Conservation (phyloP, 64 coral and sea anemone genomes). For the Porites australiensis region DNA sequence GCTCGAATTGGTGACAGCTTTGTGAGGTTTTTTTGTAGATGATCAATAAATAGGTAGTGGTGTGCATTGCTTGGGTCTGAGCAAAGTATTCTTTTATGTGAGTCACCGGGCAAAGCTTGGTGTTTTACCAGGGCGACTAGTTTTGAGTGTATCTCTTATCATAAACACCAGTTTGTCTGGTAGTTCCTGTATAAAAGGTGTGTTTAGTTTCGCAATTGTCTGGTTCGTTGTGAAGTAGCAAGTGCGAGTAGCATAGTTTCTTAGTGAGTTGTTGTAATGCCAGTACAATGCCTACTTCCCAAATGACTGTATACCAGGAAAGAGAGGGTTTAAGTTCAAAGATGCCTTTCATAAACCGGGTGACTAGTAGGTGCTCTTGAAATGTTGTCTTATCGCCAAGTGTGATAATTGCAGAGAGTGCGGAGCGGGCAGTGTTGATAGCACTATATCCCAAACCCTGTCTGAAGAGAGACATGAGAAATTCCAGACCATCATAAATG, state of each 20-base stretch:
- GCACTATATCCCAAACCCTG: constrained; percentile 17
- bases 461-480: not conserved
- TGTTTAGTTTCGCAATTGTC: not conserved
- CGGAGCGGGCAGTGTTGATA: constrained; percentile 16
- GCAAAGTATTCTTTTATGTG: not conserved
- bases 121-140: not conserved
- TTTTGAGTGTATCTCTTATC: constrained; percentile 11
- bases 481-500: not conserved
- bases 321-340: constrained; percentile 31
- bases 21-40: not conserved
- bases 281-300: not conserved
- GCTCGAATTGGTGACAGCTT: not conserved
- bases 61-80: not conserved
- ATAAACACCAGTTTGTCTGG: not conserved
- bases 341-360: constrained; percentile 19
- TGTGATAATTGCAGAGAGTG: not conserved
- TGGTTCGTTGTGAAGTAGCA: no score
- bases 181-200: not conserved
- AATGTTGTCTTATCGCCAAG: not conserved
- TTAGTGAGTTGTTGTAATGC: not conserved
- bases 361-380: not conserved
- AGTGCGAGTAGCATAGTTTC: not conserved
- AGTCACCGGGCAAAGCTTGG: not conserved
- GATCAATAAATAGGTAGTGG: not conserved
- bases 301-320: constrained; percentile 16